These are phyloP conservation scores for Lagria hirta DNA, from an alignment of 2,888 invertebrate species.

Conservation along the genomic window DNA sequence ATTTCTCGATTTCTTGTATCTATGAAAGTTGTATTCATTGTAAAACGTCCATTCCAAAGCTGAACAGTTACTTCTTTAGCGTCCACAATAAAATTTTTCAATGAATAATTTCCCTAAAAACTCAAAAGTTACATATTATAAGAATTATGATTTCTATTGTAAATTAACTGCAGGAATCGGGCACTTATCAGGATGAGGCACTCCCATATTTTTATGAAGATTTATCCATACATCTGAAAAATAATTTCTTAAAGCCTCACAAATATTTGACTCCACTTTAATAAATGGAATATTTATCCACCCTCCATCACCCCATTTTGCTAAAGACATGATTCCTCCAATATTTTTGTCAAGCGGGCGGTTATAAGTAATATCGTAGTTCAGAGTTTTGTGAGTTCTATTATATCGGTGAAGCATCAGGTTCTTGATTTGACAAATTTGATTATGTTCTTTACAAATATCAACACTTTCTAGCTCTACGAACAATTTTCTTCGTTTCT, in stretches of 20 bases:
- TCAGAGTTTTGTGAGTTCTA: conserved; percentile 25
- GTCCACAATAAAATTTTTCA: conserved; percentile 14
- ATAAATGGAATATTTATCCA: conserved; percentile 28
- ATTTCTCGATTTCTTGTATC: not conserved
- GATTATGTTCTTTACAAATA: too few relatives aligned
- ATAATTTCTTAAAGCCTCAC: conserved; percentile 13
- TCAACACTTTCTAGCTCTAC: too few relatives aligned
- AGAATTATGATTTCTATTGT: too few relatives aligned
- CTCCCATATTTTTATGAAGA: conserved; percentile 13
- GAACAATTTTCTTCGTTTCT: too few relatives aligned
- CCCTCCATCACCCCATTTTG: conserved; percentile 27
- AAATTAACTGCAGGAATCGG: conserved; percentile 33
- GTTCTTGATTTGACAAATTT: too few relatives aligned
- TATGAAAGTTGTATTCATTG: not conserved
- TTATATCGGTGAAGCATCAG: too few relatives aligned
- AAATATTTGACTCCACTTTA: conserved; percentile 26
- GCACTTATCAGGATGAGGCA: conserved; percentile 26
- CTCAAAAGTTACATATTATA: too few relatives aligned
- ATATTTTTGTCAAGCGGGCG: conserved; percentile 25
- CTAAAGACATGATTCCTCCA: conserved; percentile 21
- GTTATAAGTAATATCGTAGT: conserved; percentile 19
- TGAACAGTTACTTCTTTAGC: conserved; percentile 1
- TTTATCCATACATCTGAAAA: conserved; percentile 12
- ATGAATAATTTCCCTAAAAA: conserved; percentile 20
- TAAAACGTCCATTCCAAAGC: conserved; percentile 12